Conservation (phyloP, 1,140 invertebrate species). For the Pseudomyrmex gracilis region DNA sequence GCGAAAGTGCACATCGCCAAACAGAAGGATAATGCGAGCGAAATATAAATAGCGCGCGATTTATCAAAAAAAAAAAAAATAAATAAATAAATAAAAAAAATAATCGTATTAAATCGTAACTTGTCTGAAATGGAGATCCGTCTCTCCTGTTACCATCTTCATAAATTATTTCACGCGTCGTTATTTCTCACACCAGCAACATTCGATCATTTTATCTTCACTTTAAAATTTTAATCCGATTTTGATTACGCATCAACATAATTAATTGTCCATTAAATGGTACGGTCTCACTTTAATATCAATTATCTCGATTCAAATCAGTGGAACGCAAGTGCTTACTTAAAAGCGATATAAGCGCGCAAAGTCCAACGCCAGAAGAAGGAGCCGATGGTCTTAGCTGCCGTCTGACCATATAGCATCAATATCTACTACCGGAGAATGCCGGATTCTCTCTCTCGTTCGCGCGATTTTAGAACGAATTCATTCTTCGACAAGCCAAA, state of each 20-base stretch:
- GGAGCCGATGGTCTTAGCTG: not conserved
- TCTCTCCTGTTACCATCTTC: not conserved
- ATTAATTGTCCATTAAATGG: too few relatives aligned
- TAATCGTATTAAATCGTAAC: conserved; percentile 2
- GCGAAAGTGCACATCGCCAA: not conserved
- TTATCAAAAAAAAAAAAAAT: not conserved
- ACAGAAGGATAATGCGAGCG: not conserved
- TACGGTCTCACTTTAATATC: too few relatives aligned
- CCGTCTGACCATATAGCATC: conserved; percentile 21
- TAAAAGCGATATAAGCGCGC: not conserved
- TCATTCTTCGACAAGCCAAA: conserved; percentile 36
- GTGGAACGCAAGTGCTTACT: too few relatives aligned
- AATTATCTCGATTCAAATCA: not conserved
- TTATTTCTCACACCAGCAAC: too few relatives aligned
- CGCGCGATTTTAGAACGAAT: conserved; percentile 2
- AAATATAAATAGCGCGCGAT: conserved; percentile 2
- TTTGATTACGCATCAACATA: too few relatives aligned
- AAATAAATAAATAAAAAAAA: too few relatives aligned
- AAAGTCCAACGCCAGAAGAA: not conserved
- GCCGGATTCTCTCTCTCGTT: conserved; percentile 19
- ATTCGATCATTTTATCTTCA: too few relatives aligned
- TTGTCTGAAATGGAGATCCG: not conserved
- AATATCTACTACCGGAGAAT: conserved; percentile 31
- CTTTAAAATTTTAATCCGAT: too few relatives aligned
- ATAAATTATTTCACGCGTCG: not conserved